Conservation (phyloP, 2,797 vertebrate genomes). For the Synaphobranchus kaupii region DNA sequence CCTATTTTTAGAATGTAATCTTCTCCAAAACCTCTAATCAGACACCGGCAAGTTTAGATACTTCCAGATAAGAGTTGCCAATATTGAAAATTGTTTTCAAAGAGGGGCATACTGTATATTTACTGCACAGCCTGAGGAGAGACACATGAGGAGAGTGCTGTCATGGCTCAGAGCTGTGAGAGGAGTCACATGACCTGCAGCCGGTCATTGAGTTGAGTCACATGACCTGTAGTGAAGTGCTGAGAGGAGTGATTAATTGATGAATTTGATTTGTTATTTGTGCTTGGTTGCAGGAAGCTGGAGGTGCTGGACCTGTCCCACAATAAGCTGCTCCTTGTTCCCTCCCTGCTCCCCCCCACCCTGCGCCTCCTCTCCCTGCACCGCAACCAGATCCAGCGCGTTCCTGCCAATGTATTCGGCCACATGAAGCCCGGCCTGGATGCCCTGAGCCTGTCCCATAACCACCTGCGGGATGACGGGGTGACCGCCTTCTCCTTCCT, state of each 20-base stretch:
- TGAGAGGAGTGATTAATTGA: neutral
- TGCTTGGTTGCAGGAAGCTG: slow-evolving; percentile 65
- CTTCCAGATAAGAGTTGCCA: neutral
- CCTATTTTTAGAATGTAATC: neutral
- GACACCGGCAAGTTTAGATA: neutral
- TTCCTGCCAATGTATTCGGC: slow-evolving; percentile 68
- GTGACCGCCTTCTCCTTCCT: slow-evolving; percentile 68
- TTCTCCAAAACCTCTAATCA: neutral
- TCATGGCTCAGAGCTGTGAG: neutral
- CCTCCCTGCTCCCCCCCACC: slow-evolving; percentile 67
- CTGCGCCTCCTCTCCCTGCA: slow-evolving; percentile 69
- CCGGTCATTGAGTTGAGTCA: neutral
- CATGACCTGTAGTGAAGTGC: no score
- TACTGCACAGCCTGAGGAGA: neutral
- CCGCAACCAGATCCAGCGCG: slow-evolving; percentile 70
- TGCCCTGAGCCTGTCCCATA: slow-evolving; percentile 75
- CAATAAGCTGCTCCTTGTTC: slow-evolving; percentile 70
- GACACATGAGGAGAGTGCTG: neutral
- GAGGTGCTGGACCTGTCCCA: slow-evolving; percentile 75
- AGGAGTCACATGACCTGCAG: neutral
- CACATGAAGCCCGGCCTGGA: slow-evolving; percentile 75
- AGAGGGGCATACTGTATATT: neutral
- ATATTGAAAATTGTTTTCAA: neutral
- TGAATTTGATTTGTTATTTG: neutral
- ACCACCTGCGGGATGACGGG: slow-evolving; percentile 58